Conservation (phyloP, 2,797 vertebrate genomes). For the Melopsittacus undulatus region DNA sequence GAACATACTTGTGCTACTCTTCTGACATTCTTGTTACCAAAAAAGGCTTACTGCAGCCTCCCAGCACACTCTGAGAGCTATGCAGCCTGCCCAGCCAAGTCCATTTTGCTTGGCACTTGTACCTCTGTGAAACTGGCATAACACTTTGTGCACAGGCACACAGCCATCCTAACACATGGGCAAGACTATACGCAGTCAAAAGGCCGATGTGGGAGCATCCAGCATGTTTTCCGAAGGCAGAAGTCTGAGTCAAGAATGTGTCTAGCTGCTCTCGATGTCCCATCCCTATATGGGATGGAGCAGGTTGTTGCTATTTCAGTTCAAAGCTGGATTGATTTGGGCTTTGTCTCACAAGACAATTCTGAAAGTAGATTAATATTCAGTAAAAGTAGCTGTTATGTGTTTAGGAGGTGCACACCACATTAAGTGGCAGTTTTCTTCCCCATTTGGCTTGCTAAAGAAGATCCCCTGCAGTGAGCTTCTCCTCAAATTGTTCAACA, state of each 20-base stretch:
- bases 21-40: constrained; percentile 47
- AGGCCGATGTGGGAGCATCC: constrained; percentile 3
- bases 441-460: background rate
- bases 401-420: background rate
- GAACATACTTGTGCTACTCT: constrained; percentile 27
- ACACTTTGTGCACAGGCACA: constrained; percentile 42
- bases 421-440: background rate
- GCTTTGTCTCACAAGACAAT: background rate
- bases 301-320: background rate
- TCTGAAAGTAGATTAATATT: background rate
- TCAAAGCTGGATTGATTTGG: background rate
- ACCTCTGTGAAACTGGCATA: constrained; percentile 63
- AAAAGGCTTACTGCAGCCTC: constrained; percentile 51
- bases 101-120: constrained; percentile 66
- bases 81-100: constrained; percentile 62
- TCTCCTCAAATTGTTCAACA: background rate
- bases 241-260: constrained; percentile 25
- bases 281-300: background rate
- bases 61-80: background rate
- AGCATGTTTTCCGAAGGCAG: constrained; percentile 30
- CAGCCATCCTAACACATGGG: constrained; percentile 65
- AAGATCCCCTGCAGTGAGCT: background rate
- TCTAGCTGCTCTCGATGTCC: background rate
- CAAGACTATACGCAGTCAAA: constrained; percentile 27
- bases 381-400: background rate